Base-by-base conservation (phyloP, 2,113 vertebrate genomes). In the Cyprinodon variegatus region DNA sequence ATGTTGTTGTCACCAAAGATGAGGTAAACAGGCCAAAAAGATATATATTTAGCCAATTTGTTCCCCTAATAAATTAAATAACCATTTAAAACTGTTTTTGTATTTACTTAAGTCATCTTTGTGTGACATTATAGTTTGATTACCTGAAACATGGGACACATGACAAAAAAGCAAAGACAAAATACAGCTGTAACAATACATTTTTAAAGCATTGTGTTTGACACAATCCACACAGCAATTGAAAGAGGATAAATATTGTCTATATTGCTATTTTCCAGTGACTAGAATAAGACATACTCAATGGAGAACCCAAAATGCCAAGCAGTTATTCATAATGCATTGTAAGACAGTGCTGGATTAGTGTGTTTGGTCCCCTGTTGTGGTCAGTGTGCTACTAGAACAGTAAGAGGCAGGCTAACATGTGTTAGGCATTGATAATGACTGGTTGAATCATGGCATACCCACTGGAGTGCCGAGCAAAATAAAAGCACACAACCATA, bases 371-470 rank as follows among this genome's bases (percentile, higher is more conserved):
- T 86, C 76, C 83, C 79, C 87, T 57, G 83, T 85, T 78, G 83
- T 89, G 86, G 90, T 91, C 90, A 90, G 79, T 85, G 84, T 79
- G 88, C 88, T 86, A 88, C 83, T 64, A 83, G 83, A 76, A 83
- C 87, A 77, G 75, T 83, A 43, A 79, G 77, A 86, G 83, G 68
- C 86, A 78, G 75, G 77, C 88, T 9, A 78, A 91, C 91, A 92
- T 90, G 88, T 93, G 90, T 86, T 85, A 77, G 86, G 78, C 83
- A 77, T 88, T 91, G 91, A 93, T 94, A 92, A 94, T 92, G 88
- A 90, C 85, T 82, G 77, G 50, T 38, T 74, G 84, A 89, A 88
- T 85, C 81, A 82, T 83, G 74, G 74, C 17, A 41, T 79, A 82
- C 82, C 82, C 82, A 82, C 76, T 76, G 78, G 77, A 87, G 85